A percentile compares a stretch with the other conserved stretches of the same genome.
These are phyloP conservation scores for Anhinga rufa DNA, from an alignment of 2,113 vertebrate species.

Conservation along the genomic window DNA sequence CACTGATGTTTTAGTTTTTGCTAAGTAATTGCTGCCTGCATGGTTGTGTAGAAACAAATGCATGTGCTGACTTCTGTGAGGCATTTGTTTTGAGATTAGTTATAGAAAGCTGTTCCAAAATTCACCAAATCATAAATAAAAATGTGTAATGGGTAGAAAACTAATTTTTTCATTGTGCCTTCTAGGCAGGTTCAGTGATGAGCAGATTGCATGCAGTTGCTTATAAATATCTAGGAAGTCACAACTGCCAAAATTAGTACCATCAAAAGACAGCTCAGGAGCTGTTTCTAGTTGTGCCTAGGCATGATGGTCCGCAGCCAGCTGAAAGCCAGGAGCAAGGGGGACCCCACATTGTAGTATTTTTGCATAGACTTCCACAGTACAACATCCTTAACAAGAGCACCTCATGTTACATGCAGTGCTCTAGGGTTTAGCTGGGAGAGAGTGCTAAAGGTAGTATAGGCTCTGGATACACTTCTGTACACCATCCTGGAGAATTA, in stretches of 20 bases:
- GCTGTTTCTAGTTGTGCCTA: neutral
- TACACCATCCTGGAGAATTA: neutral
- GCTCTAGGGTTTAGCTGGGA: neutral
- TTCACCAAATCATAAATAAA: neutral
- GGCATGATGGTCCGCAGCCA: neutral
- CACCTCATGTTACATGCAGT: neutral
- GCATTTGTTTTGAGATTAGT: neutral
- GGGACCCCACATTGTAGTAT: neutral
- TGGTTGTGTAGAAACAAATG: neutral
- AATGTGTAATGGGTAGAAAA: neutral
- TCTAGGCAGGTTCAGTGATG: neutral
- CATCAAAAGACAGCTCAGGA: neutral
- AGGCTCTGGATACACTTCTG: neutral
- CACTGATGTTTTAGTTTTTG: no score
- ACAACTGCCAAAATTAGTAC: neutral
- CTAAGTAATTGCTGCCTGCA: neutral
- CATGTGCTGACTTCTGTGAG: neutral
- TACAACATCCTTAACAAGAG: neutral
- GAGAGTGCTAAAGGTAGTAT: neutral
- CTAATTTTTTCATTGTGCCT: neutral
- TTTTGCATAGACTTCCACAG: neutral
- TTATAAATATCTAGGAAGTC: neutral
- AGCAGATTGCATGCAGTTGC: neutral
- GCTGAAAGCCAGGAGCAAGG: neutral
- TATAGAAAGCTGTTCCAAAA: neutral